Base-by-base conservation (phyloP, 2,797 vertebrate genomes). In the Clarias platycephalus region DNA sequence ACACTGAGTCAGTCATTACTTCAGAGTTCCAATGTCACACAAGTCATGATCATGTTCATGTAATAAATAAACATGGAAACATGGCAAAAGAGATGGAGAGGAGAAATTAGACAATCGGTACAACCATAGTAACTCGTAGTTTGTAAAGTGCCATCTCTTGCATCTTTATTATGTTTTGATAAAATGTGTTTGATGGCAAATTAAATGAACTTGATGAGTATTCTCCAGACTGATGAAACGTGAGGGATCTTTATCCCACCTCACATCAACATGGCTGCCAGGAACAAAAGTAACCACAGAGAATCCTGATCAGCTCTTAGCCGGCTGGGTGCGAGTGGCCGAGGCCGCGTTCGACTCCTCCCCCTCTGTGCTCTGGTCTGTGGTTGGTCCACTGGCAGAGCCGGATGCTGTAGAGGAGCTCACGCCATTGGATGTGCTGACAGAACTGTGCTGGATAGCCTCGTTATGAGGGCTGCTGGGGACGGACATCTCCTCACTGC, bases 381-480 rank as follows among this genome's bases (percentile, higher is more conserved):
- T 94, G 0, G 90, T 40, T 91, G 96, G 93, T 34, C 92, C 91
- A 53, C 95, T 94, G 87, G 93, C 93, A 0, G 94, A 5, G 66
- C 77, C 91, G 63, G 95, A 92, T 88, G 94, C 91, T 70, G 95
- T 95, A 16, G 97, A 96, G 71, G 97, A 96, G 94, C 96, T 97
- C 84, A 99, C 95, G 13, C 97, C 97, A 40, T 99, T 98, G 93
- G 98, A 99, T 80, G 98, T 99, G 95, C 97, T 99, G 95, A 99
- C 88, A n/a, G 98, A 99, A 93, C 98, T 98, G 94, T 99, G 97
- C 93, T 99, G 98, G 88, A 99, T 99, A 63, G 97, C 98, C 91
- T 99, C 97, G 0, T 94, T 91, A 91, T 98, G 97, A 1, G 98
- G 98, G 89, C 98, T 99, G 91, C 97, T 90, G 62, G 98, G 97